Evolutionary conservation across 1,140 invertebrate species (phyloP), one percentile per base, ranked within the genome.

Genomic region (Drosophila tristis): DNA sequence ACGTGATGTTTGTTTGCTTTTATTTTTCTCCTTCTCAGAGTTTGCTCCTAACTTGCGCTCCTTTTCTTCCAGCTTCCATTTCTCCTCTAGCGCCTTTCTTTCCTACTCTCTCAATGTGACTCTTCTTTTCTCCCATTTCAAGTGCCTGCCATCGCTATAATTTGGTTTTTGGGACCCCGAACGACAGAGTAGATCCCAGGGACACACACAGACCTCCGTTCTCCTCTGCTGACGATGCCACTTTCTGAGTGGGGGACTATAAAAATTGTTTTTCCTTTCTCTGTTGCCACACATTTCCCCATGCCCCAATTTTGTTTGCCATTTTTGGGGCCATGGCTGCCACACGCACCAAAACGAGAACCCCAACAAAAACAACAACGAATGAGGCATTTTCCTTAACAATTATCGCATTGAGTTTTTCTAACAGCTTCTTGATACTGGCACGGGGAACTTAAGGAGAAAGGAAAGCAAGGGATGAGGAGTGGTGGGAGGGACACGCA

Each of bases 181-280:
- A 39, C 35, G 35, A 39, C 35, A 4, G 35, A 39, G 35, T 0
- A 39, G 11, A 3, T 35, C 31, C 31, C 31, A 35, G 31, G 9
- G 31, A 35, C 31, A 20, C 35, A 31, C 6, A 31, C 15, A 48
- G 56, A 59, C 70, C 23, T 56, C 47, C 63, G 25, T 60, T 47
- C 50, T 63, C n/a, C 61, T 80, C 68, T 86, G 81, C 82, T 87
- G 81, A 87, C 82, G 74, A 66, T 59, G 82, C 39, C 78, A 87
- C 68, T 85, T 86, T 78, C 56, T 31, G 61, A 57, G 62, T 81
- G 58, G 44, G 66, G 78, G 70, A 74, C 65, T 67, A 86, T 86
- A 81, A 87, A 70, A 86, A 86, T 78, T 55, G 60, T 78, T 63
- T 72, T 58, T 44, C 23, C 57, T 67, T 44, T 56, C 57, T 5